phyloP scores from a whole-genome alignment of 2,113 vertebrate genomes.

The Ploceus nigricollis region DNA sequence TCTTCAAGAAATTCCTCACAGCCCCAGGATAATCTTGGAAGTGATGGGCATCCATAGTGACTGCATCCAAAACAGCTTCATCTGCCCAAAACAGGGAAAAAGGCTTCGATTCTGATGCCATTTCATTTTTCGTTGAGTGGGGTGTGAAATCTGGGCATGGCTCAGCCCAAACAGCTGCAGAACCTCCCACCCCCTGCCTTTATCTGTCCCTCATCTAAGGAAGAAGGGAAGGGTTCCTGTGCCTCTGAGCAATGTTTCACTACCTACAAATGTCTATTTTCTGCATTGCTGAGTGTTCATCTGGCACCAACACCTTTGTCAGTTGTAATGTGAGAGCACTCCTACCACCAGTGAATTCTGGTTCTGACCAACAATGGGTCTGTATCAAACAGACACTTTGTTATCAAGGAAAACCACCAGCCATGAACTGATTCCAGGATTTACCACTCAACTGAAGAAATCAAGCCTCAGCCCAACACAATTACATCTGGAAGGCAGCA shows the following conservation, averaged over 20 bases:
- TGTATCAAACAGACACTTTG: neutral
- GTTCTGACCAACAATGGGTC: neutral
- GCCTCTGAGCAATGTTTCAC: neutral
- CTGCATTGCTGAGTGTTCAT: neutral
- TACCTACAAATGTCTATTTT: neutral
- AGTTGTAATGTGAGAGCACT: neutral
- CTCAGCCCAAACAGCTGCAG: neutral
- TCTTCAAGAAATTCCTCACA: neutral
- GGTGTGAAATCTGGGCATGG: neutral
- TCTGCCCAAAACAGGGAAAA: neutral
- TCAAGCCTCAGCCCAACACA: neutral
- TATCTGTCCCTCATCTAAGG: neutral
- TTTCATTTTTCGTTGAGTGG: neutral
- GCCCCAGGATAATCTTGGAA: neutral
- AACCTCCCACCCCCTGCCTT: no score
- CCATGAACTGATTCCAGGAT: neutral
- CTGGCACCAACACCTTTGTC: neutral
- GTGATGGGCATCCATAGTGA: neutral
- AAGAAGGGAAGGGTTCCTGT: fast-evolving
- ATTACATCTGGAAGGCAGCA: neutral
- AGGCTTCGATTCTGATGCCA: neutral
- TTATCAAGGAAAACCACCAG: neutral
- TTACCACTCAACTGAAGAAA: neutral
- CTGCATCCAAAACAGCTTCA: neutral
- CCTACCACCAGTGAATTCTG: neutral